Conservation (phyloP, 1,140 invertebrate genomes). For the Muscidifurax raptorellus region DNA sequence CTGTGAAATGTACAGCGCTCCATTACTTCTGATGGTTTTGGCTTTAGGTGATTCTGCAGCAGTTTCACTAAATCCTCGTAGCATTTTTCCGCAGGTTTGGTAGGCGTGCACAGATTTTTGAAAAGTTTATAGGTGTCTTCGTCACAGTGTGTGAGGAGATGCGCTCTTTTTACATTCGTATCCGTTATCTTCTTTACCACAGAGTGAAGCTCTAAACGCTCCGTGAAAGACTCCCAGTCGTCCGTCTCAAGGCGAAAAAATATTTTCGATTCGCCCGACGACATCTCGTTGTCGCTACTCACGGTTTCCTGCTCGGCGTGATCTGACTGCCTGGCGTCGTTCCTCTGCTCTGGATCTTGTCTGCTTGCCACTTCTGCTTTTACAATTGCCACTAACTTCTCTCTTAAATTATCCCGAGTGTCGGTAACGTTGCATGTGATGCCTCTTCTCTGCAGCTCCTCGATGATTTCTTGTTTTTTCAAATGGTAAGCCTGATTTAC, state of each 20-base stretch:
- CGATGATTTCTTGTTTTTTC: background rate
- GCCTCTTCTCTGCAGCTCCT: background rate
- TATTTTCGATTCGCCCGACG: background rate
- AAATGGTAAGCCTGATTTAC: background rate
- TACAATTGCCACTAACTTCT: background rate
- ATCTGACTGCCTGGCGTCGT: background rate
- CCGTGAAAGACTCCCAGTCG: slow-evolving; percentile 47
- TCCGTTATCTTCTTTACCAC: slow-evolving; percentile 20
- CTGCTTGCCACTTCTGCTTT: background rate
- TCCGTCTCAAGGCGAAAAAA: slow-evolving; percentile 10
- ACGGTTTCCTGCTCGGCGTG: background rate
- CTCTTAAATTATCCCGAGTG: background rate
- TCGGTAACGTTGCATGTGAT: background rate
- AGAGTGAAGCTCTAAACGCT: slow-evolving; percentile 40
- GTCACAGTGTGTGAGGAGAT: slow-evolving; percentile 32
- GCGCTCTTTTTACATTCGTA: slow-evolving; percentile 34
- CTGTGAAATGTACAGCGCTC: slow-evolving; percentile 36
- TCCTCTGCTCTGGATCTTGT: background rate
- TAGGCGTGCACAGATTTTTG: background rate
- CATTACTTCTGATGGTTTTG: slow-evolving; percentile 12
- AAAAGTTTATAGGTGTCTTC: slow-evolving; percentile 13
- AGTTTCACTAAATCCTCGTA: background rate
- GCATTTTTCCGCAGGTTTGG: background rate
- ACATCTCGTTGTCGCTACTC: background rate
- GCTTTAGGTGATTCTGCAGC: background rate